These are phyloP conservation scores for Pycnonotus jocosus DNA, from an alignment of 2,113 vertebrate genomes.

Conservation along the genomic window DNA sequence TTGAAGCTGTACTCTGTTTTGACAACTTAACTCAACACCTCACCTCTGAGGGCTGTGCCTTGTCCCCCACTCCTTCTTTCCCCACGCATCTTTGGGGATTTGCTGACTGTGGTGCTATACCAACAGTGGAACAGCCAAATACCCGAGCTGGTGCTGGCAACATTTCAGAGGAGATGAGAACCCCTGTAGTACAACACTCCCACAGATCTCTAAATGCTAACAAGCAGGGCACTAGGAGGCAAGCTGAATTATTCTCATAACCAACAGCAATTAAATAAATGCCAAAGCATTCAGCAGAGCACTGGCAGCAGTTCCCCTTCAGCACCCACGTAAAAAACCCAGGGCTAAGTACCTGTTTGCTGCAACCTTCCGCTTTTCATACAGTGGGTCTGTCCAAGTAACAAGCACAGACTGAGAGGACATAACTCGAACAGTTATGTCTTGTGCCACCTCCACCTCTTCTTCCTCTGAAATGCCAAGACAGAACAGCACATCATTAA, in stretches of 20 bases:
- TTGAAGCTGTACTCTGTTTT: not conserved
- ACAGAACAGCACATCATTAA: not conserved
- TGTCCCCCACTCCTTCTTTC: not conserved
- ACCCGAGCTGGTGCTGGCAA: not conserved
- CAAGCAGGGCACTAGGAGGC: rapidly evolving
- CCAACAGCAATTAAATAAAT: not conserved
- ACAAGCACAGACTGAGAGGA: conserved; percentile 95
- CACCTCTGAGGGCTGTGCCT: not conserved
- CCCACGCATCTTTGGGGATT: not conserved
- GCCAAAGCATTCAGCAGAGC: not conserved
- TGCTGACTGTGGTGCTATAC: not conserved
- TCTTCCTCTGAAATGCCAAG: conserved; percentile 79
- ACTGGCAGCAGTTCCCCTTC: not conserved
- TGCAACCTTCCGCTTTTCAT: conserved; percentile 79
- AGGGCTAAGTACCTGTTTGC: conserved; percentile 66
- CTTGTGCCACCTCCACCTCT: conserved; percentile 79
- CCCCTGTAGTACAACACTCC: not conserved
- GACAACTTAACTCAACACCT: not conserved
- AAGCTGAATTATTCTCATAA: not conserved
- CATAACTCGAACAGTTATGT: conserved; percentile 89
- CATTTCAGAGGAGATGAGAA: not conserved
- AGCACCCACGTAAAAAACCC: not conserved
- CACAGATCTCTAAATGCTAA: not conserved
- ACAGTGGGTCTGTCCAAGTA: conserved; percentile 86
- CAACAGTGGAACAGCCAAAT: not conserved